These are phyloP conservation scores for Dicrostonyx torquatus DNA, from an alignment of 2,797 vertebrate species.

Conservation along the genomic window DNA sequence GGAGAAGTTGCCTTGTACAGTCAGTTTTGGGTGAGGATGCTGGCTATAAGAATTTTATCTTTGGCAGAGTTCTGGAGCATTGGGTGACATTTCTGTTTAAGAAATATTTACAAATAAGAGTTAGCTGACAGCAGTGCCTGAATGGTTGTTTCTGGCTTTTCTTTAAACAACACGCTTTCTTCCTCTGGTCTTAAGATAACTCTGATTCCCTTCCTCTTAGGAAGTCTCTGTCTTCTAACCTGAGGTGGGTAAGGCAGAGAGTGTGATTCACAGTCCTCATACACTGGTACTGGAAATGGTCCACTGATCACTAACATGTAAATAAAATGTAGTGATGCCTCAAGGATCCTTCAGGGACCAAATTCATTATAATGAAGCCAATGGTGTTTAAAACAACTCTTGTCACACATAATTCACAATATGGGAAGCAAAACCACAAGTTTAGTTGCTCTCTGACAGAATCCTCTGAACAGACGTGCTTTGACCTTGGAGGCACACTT, in stretches of 20 bases:
- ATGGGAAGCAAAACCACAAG: conserved; percentile 16
- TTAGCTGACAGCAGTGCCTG: background rate
- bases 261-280: background rate
- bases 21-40: background rate
- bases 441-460: background rate
- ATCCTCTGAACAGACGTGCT: background rate
- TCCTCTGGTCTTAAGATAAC: background rate
- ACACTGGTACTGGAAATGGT: conserved; percentile 1
- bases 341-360: background rate
- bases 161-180: background rate
- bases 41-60: background rate
- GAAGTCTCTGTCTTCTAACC: background rate
- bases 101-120: conserved; percentile 35
- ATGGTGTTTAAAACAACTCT: background rate
- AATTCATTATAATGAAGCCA: conserved; percentile 22
- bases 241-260: background rate
- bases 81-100: conserved; percentile 28
- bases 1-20: background rate
- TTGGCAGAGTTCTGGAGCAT: background rate
- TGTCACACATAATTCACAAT: background rate
- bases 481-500: conserved; percentile 7
- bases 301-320: background rate
- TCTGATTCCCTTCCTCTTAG: conserved; percentile 6
- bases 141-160: conserved; percentile 11
- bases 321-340: conserved; percentile 12